Base-by-base conservation (phyloP, 2,888 invertebrate genomes). In the Morpho deidamia region DNA sequence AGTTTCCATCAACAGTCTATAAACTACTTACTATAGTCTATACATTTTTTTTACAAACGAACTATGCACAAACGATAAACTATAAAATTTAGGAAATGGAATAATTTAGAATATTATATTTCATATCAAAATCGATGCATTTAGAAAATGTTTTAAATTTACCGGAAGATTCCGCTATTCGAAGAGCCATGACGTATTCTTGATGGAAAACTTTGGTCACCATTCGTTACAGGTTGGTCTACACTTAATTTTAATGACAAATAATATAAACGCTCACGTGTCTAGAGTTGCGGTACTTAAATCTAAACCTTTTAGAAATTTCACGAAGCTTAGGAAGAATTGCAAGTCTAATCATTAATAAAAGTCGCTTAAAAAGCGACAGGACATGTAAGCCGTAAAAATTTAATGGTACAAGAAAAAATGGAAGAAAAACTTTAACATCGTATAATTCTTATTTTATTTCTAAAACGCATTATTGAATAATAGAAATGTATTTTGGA, bases 151-250 rank as follows among this genome's bases (percentile, higher is more conserved):
- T 77, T 64, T n/a, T 69, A 75, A 72, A 74, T 70, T 74, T 68
- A 70, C 76, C 71, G 72, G 74, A 76, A 74, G 69, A 70, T 68
- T 70, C 61, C 61, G 50, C 58, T 56, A 61, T 70, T 71, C 40
- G 50, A 43, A 34, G 34, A 12, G 44, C 39, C 48, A 40, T 35
- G 14, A 12, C 78, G 81, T 81, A 81, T 81, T 81, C 79, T 69
- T 76, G 76, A 70, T 71, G 72, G 69, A 75, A 74, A 81, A 81
- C 84, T 86, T 87, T 86, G 87, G 86, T 86, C 87, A 74, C 74
- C 64, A 70, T 71, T 74, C 68, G 69, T 71, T 74, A 71, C 68
- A 70, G 67, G 81, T 81, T 80, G 84, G 82, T 83, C 41, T 46
- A 41, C 44, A 9, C 48, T 34, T 44, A 38, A 39, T 43, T 23